A percentile compares a stretch with the other conserved stretches of the same genome.
Conservation (phyloP, 2,888 invertebrate species). For the Polymixis flavicincta region DNA sequence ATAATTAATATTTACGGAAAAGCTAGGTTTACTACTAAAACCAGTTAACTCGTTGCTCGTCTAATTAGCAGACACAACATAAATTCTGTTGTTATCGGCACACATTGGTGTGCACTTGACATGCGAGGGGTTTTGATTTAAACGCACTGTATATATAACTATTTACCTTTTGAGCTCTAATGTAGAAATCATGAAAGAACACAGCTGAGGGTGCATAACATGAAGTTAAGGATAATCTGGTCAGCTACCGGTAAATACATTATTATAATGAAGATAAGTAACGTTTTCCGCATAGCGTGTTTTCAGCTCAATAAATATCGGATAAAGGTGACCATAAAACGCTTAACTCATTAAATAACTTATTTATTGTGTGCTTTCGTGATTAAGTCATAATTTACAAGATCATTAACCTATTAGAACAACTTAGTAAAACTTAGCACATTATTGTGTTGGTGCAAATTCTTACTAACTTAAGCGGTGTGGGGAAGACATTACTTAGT, state of each 20-base stretch:
- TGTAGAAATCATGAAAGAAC: not conserved
- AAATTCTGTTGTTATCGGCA: no score
- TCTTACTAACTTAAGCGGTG: not conserved
- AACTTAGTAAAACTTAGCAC: conserved; percentile 39
- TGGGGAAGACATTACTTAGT: conserved; percentile 26
- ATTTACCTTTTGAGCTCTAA: not conserved
- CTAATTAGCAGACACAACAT: no score
- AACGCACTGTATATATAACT: not conserved
- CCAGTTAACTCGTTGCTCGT: no score
- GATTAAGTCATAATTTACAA: conserved; percentile 42
- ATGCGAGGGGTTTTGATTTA: no score
- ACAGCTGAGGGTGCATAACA: not conserved
- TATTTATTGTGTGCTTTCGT: conserved; percentile 35
- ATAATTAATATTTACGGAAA: not conserved
- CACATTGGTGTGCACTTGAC: no score
- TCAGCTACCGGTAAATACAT: conserved; percentile 6
- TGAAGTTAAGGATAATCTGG: conserved; percentile 5
- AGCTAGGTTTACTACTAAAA: not conserved
- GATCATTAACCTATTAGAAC: conserved; percentile 33
- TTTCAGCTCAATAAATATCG: conserved; percentile 45
- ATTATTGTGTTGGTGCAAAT: conserved; percentile 11
- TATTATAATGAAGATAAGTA: conserved; percentile 6
- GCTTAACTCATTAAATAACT: conserved; percentile 34
- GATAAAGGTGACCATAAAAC: conserved; percentile 40
- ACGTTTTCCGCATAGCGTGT: conserved; percentile 36